Base-by-base conservation (phyloP, 2,888 invertebrate genomes). In the Amaurobius ferox region DNA sequence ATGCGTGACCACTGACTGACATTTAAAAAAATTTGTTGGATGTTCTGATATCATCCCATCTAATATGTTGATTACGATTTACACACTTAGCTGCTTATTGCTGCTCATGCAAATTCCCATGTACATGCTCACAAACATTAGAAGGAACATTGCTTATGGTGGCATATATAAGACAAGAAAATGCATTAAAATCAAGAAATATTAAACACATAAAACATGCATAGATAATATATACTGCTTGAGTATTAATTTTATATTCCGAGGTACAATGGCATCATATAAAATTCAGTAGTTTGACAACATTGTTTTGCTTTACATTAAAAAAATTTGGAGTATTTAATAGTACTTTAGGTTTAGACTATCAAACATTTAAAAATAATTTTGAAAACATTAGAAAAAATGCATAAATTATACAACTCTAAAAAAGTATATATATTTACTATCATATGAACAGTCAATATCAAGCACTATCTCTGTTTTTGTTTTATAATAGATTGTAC, bases 401-500 rank as follows among this genome's bases (percentile, higher is more conserved):
- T 35, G 35, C 35, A 35, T 35, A 35, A 35, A 35, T 35, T 35
- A 35, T 35, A 35, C 9, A 35, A 35, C 9, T 35, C 35, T 35
- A 35, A 35, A 35, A 35, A 35, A 35, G 35, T 35, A 35, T 35
- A n/a, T 13, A 55, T 55, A 55, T 55, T 55, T 23, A 55, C 23
- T 23, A 55, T 55, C 55, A 55, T 55, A 55, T 23, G 16, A 70
- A 40, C 61, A 78, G 30, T 61, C 62, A 48, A 67, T 35, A 48
- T 67, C 28, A 39, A 68, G 68, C 68, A 62, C 62, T 40, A 48
- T 70, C 62, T 62, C 40, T 70, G 70, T 23, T 62, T 70, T 78
- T 62, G 70, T 40, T 70, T 26, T 29, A 39, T 64, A 76, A 67
- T 70, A 70, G 70, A 70, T 78, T 70, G 70, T 78, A 61, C 70